These are phyloP conservation scores for Leptura quadrifasciata DNA, from an alignment of 2,888 invertebrate species.

Conservation along the genomic window DNA sequence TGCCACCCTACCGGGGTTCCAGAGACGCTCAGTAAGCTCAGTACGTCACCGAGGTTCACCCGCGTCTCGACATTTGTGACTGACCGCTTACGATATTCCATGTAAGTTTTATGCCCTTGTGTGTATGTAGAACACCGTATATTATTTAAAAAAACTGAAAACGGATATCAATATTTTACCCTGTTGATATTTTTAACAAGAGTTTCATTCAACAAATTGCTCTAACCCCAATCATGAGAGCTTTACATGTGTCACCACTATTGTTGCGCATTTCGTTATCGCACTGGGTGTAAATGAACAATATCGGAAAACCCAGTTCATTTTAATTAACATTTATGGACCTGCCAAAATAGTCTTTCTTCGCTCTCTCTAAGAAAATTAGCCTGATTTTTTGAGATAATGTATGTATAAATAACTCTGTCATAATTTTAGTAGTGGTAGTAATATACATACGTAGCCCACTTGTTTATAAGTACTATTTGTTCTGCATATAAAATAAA, in stretches of 20 bases:
- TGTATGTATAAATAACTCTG: no score
- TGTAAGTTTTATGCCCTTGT: slow-evolving; percentile 32
- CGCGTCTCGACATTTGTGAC: slow-evolving; percentile 31
- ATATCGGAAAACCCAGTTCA: neutral
- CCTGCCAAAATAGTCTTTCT: no score
- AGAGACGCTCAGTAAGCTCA: slow-evolving; percentile 30
- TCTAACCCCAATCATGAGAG: neutral
- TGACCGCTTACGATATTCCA: slow-evolving; percentile 28
- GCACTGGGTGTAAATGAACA: neutral
- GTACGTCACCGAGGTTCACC: slow-evolving; percentile 18
- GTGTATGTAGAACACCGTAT: slow-evolving; percentile 14
- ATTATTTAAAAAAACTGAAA: neutral
- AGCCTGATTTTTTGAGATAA: no score
- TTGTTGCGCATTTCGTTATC: slow-evolving; percentile 18
- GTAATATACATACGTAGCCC: no score
- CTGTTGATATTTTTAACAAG: neutral
- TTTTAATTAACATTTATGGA: neutral
- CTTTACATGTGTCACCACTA: slow-evolving; percentile 8
- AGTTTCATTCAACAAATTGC: slow-evolving; percentile 10
- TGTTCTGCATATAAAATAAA: no score
- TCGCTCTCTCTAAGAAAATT: no score
- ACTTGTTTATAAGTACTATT: no score
- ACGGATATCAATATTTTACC: slow-evolving; percentile 1
- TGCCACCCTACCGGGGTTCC: slow-evolving; percentile 32
- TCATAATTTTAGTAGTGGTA: no score